A percentile compares a stretch with the other conserved stretches of the same genome.
Conservation (phyloP, 2,888 invertebrate genomes). For the Cephus nigrinus region DNA sequence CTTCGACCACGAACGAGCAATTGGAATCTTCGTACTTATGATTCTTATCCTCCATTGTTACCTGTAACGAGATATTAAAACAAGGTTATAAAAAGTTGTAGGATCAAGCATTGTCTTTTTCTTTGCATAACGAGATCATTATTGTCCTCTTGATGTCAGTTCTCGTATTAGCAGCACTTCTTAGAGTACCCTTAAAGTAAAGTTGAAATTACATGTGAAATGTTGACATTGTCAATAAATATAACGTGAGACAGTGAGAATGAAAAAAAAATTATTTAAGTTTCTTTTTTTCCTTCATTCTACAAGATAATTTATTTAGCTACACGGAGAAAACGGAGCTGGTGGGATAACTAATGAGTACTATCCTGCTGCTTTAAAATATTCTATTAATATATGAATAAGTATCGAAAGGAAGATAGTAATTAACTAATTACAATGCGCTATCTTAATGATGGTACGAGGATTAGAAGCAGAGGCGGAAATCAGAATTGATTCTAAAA, state of each 20-base stretch:
- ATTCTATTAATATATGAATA: too few relatives aligned
- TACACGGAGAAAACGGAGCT: too few relatives aligned
- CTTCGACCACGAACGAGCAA: slow-evolving; percentile 61
- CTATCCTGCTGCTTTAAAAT: too few relatives aligned
- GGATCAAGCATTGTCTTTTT: neutral
- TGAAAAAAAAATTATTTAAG: neutral
- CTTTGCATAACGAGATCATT: neutral
- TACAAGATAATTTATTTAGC: neutral
- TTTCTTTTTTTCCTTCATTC: neutral
- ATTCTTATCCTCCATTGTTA: slow-evolving; percentile 57
- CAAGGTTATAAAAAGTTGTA: neutral
- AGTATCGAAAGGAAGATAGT: too few relatives aligned
- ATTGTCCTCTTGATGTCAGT: neutral
- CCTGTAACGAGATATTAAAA: slow-evolving; percentile 36
- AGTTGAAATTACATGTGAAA: neutral
- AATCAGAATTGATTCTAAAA: too few relatives aligned
- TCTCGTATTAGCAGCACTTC: neutral
- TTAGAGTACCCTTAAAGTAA: neutral
- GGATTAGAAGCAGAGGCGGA: too few relatives aligned
- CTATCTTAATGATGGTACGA: too few relatives aligned
- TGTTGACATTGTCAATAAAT: neutral
- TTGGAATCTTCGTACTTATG: slow-evolving; percentile 50
- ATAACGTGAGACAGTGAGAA: neutral
- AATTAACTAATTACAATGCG: too few relatives aligned
- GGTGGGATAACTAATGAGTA: too few relatives aligned